Percentiles rank a stretch among this genome's conserved stretches.
phyloP scores from a whole-genome alignment of 2,888 invertebrate species.

The Bombyx huttoni region DNA sequence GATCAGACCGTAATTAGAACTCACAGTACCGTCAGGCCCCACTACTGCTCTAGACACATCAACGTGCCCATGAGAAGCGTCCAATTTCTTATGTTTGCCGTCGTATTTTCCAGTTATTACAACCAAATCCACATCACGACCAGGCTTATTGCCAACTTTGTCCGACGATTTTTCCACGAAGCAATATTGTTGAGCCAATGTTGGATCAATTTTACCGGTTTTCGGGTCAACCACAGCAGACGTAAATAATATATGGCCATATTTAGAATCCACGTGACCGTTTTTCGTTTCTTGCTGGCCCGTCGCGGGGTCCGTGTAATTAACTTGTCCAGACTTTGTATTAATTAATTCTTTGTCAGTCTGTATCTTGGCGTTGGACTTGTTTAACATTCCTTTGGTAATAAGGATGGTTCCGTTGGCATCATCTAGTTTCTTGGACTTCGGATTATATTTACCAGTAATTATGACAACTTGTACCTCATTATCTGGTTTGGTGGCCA shows the following conservation, averaged over 20 bases:
- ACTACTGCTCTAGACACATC: constrained; percentile 75
- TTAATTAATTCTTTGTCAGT: constrained; percentile 78
- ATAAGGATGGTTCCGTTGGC: constrained; percentile 68
- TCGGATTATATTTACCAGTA: constrained; percentile 73
- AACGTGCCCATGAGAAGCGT: constrained; percentile 56
- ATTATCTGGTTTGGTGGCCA: constrained; percentile 61
- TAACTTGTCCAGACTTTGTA: constrained; percentile 76
- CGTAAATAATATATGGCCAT: constrained; percentile 76
- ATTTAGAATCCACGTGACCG: constrained; percentile 77
- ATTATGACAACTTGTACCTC: constrained; percentile 74
- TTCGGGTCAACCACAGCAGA: constrained; percentile 76
- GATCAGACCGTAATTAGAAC: constrained; percentile 77
- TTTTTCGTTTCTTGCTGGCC: constrained; percentile 76
- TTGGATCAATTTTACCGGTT: constrained; percentile 78
- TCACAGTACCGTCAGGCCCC: constrained; percentile 65
- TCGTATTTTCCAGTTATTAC: constrained; percentile 75
- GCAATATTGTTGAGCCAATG: constrained; percentile 77
- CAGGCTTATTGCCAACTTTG: constrained; percentile 57
- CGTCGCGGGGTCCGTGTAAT: constrained; percentile 72
- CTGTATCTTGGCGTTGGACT: constrained; percentile 73
- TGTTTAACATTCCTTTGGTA: constrained; percentile 50
- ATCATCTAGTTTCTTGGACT: constrained; percentile 66
- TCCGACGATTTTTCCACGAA: constrained; percentile 75
- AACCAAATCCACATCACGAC: constrained; percentile 70
- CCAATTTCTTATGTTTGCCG: constrained; percentile 68